A percentile compares a stretch with the other conserved stretches of the same genome.
Conservation (phyloP, 2,113 vertebrate genomes). For the Odocoileus hemionus region DNA sequence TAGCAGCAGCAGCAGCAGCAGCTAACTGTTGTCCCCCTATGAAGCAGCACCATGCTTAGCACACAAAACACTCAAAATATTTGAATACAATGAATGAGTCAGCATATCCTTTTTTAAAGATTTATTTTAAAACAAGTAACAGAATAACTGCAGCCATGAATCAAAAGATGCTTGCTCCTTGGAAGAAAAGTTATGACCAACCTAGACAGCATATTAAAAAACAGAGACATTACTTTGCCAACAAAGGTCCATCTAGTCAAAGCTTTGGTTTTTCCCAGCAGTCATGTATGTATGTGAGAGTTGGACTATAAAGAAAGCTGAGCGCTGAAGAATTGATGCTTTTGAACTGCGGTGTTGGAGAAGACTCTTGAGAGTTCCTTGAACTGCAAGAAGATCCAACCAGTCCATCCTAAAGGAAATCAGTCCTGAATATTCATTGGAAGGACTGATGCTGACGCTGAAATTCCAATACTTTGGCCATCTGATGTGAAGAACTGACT, state of each 20-base stretch:
- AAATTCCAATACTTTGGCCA: neutral
- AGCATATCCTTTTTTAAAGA: neutral
- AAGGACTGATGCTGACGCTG: neutral
- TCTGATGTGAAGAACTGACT: neutral
- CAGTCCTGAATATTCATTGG: neutral
- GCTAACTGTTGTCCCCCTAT: neutral
- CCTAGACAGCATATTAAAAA: neutral
- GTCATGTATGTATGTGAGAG: neutral
- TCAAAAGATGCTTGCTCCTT: neutral
- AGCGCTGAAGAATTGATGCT: neutral
- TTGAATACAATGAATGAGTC: neutral
- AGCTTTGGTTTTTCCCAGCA: neutral
- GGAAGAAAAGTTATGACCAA: neutral
- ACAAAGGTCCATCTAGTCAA: neutral
- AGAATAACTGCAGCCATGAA: neutral
- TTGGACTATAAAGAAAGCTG: neutral
- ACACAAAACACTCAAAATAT: neutral
- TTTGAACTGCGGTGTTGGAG: neutral
- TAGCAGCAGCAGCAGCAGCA: neutral
- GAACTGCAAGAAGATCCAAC: neutral
- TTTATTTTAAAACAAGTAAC: constrained; percentile 54
- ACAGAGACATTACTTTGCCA: neutral
- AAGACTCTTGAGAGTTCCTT: neutral
- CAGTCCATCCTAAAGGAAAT: neutral
- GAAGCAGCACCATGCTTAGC: neutral